Evolutionary conservation across 2,888 invertebrate species (phyloP).

Genomic region (Notocelia uddmanniana): DNA sequence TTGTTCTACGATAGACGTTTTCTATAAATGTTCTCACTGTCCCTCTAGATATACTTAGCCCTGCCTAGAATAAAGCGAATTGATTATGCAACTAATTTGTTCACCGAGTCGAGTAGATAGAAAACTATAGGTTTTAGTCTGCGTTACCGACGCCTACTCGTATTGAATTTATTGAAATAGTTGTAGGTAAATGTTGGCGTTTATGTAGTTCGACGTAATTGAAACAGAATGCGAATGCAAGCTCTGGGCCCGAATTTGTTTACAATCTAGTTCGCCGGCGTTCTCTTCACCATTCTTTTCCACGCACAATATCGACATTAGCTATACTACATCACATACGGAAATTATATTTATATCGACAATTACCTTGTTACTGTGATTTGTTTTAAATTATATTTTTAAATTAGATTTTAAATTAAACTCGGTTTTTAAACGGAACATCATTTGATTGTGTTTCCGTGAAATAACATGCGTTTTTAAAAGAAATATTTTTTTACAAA

Average conservation of each 20-base stretch:
- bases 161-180: constrained; percentile 17
- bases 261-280: constrained; percentile 12
- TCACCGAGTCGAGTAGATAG: not conserved
- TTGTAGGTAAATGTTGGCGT: constrained; percentile 17
- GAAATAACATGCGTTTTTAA: constrained; percentile 59
- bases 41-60: constrained; percentile 23
- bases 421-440: constrained; percentile 68
- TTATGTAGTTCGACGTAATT: constrained; percentile 24
- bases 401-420: constrained; percentile 60
- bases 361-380: constrained; percentile 83
- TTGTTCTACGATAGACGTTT: not conserved
- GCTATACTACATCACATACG: constrained; percentile 65
- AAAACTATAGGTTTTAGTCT: constrained; percentile 6
- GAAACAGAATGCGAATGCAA: constrained; percentile 19
- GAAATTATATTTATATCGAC: constrained; percentile 62
- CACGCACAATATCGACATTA: constrained; percentile 56
- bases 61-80: constrained; percentile 16
- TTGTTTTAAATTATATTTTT: constrained; percentile 74
- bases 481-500: constrained; percentile 60
- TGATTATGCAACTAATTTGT: constrained; percentile 7
- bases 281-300: constrained; percentile 28
- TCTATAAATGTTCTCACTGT: constrained; percentile 10
- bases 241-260: not conserved
- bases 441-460: constrained; percentile 57
- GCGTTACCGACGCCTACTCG: constrained; percentile 15